Base-by-base conservation (phyloP, 1,140 invertebrate genomes). In the Macrostomum lignano region DNA sequence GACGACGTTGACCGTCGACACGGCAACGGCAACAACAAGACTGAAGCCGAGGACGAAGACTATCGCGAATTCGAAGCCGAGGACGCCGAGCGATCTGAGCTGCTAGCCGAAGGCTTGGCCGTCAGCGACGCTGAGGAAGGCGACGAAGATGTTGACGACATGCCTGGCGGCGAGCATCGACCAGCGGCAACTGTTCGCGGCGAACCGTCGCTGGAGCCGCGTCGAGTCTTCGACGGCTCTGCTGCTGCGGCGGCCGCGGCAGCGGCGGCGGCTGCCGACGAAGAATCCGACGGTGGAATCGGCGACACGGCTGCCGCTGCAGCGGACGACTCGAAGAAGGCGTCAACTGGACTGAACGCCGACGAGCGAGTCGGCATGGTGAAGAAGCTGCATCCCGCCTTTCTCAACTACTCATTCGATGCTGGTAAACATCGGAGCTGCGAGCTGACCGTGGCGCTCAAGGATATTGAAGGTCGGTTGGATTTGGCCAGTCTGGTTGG, bases 241-340 rank as follows among this genome's bases (percentile, higher is more conserved):
- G n/a, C n/a, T n/a, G n/a, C n/a, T n/a, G n/a, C n/a, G n/a, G n/a
- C n/a, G n/a, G n/a, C n/a, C n/a, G n/a, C n/a, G n/a, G n/a, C n/a
- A n/a, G 49, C n/a, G n/a, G n/a, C n/a, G n/a, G n/a, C n/a, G n/a
- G n/a, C n/a, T n/a, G n/a, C n/a, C n/a, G n/a, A n/a, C n/a, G n/a
- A n/a, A n/a, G n/a, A n/a, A n/a, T n/a, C n/a, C n/a, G n/a, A n/a
- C 34, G 56, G 50, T 3, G 51, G 57, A 14, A 55, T 56, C 19
- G 53, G 52, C 3, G 47, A 51, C 38, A 43, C 46, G 10, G 49
- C 46, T 19, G 57, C 64, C 36, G 63, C 65, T 42, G 63, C 42
- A n/a, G 39, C 48, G 34, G 47, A 59, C 60, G 17, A 51, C 55
- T 9, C 9, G 10, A 9, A 9, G 10, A 24, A 24, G 23, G 9